Evolutionary conservation across 2,888 invertebrate species (phyloP).

Genomic region (Cataglyphis rosenhaueri): DNA sequence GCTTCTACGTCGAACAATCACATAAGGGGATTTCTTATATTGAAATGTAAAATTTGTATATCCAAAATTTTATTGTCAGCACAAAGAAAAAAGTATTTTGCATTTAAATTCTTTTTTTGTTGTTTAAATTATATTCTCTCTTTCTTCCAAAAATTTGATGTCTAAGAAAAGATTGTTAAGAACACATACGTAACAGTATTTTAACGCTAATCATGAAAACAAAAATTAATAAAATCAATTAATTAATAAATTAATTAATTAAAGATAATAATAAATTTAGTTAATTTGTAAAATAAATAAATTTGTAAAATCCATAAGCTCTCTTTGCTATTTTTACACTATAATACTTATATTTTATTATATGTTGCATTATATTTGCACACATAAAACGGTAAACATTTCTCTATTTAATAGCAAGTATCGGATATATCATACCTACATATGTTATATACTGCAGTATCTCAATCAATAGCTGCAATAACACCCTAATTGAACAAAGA

Average conservation of each 20-base stretch:
- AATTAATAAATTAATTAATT: background rate
- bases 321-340: background rate
- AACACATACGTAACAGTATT: background rate
- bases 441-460: background rate
- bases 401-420: background rate
- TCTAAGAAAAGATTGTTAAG: background rate
- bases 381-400: background rate
- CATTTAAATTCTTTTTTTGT: background rate
- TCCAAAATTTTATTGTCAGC: background rate
- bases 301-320: background rate
- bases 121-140: background rate
- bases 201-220: background rate
- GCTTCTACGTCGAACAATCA: background rate
- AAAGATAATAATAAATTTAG: background rate
- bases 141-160: background rate
- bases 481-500: conserved; percentile 35
- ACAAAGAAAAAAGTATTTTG: background rate
- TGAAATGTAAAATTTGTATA: background rate
- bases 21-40: background rate
- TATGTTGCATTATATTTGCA: background rate
- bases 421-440: background rate
- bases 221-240: too few species aligned
- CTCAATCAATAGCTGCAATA: conserved; percentile 33
- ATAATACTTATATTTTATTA: background rate
- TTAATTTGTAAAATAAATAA: background rate